These are phyloP conservation scores for Crotalus horridus DNA, from an alignment of 2,113 vertebrate genomes.

Conservation along the genomic window DNA sequence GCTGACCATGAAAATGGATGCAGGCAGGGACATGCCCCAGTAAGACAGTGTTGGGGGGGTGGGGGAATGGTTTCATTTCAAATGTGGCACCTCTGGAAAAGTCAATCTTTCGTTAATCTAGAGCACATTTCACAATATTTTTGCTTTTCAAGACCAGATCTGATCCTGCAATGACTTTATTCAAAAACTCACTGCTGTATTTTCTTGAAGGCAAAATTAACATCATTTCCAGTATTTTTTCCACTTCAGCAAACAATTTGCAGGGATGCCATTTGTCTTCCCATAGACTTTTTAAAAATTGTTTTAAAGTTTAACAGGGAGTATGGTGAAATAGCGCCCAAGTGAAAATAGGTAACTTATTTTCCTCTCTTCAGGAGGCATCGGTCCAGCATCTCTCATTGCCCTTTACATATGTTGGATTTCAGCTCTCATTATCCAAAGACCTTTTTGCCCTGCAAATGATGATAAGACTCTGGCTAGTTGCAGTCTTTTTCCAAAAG, in stretches of 20 bases:
- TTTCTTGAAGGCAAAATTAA: neutral
- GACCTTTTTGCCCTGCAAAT: neutral
- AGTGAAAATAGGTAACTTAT: neutral
- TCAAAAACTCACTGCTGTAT: neutral
- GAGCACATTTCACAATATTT: neutral
- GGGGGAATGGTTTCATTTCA: neutral
- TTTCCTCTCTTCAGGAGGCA: neutral
- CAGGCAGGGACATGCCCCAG: neutral
- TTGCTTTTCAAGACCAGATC: neutral
- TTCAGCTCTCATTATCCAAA: neutral
- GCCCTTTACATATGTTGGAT: neutral
- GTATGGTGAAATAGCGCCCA: neutral
- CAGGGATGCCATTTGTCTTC: neutral
- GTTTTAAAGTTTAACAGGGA: neutral
- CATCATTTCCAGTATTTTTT: neutral
- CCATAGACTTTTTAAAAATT: neutral
- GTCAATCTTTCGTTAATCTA: neutral
- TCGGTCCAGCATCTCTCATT: neutral
- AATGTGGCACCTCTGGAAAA: neutral
- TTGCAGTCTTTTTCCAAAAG: neutral
- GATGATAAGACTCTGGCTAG: neutral
- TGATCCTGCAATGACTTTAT: neutral
- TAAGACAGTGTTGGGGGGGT: neutral
- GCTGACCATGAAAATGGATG: neutral
- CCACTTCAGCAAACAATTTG: neutral